phyloP scores from a whole-genome alignment of 2,113 vertebrate genomes.

The Clarias batrachus region DNA sequence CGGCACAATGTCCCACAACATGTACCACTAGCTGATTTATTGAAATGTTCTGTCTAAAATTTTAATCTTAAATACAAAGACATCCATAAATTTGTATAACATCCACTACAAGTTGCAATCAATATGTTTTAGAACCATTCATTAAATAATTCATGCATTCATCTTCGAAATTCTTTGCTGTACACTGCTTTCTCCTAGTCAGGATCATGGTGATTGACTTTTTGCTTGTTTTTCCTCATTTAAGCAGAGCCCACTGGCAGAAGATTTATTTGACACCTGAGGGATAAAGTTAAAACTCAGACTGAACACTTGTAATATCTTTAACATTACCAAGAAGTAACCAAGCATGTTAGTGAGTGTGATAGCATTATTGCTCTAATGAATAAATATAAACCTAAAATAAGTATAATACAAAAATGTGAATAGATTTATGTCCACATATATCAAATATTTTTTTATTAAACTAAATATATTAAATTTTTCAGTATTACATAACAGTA shows the following conservation, averaged over 20 bases:
- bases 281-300: not conserved
- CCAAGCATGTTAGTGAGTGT: not conserved
- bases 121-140: not conserved
- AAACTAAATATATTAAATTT: not conserved
- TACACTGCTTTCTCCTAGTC: not conserved
- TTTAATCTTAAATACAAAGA: not conserved
- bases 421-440: not conserved
- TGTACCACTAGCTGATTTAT: constrained; percentile 24
- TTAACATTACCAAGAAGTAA: not conserved
- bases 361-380: not conserved
- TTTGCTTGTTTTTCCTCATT: not conserved
- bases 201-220: not conserved
- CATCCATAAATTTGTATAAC: not conserved
- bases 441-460: not conserved
- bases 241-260: not conserved
- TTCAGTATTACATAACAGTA: not conserved
- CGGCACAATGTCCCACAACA: constrained; percentile 7
- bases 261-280: not conserved
- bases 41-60: constrained; percentile 1
- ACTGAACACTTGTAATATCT: not conserved
- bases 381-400: not conserved
- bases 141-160: not conserved
- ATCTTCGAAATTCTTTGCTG: not conserved
- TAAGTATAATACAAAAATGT: not conserved
- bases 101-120: not conserved